These are phyloP conservation scores for Coelopa pilipes DNA, from an alignment of 2,888 invertebrate genomes.

Conservation along the genomic window DNA sequence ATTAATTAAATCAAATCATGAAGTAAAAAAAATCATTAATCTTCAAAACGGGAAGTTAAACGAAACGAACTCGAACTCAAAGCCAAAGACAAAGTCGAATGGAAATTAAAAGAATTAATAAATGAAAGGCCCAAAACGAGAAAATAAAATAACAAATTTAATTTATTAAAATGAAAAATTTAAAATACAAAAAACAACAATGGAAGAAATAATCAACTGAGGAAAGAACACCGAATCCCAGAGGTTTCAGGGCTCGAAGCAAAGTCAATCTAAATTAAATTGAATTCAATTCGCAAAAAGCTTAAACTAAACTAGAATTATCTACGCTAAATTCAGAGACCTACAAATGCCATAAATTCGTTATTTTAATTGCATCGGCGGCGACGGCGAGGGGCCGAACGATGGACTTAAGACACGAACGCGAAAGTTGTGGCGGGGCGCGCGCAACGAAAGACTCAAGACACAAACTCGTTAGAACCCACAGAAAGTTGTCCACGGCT, in stretches of 20 bases:
- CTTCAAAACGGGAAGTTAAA: background rate
- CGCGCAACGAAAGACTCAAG: constrained; percentile 17
- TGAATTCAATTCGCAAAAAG: too few species aligned
- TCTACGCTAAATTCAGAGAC: background rate
- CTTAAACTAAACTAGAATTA: background rate
- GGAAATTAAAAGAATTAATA: background rate
- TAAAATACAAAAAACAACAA: too few species aligned
- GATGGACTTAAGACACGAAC: constrained; percentile 9
- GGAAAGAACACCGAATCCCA: too few species aligned
- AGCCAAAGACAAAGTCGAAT: background rate
- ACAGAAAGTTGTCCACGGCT: background rate
- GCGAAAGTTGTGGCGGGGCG: background rate
- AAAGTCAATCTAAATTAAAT: background rate
- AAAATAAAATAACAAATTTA: too few species aligned
- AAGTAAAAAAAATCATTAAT: background rate
- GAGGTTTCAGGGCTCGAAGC: too few species aligned
- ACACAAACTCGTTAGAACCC: constrained; percentile 7
- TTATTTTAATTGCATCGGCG: too few species aligned
- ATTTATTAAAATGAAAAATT: too few species aligned
- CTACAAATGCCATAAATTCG: background rate
- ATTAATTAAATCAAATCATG: background rate
- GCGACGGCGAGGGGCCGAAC: background rate
- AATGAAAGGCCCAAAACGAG: too few species aligned
- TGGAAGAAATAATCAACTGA: too few species aligned
- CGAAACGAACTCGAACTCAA: background rate